Base-by-base conservation (phyloP, 2,797 vertebrate genomes). In the Pseudomugil gertrudae region DNA sequence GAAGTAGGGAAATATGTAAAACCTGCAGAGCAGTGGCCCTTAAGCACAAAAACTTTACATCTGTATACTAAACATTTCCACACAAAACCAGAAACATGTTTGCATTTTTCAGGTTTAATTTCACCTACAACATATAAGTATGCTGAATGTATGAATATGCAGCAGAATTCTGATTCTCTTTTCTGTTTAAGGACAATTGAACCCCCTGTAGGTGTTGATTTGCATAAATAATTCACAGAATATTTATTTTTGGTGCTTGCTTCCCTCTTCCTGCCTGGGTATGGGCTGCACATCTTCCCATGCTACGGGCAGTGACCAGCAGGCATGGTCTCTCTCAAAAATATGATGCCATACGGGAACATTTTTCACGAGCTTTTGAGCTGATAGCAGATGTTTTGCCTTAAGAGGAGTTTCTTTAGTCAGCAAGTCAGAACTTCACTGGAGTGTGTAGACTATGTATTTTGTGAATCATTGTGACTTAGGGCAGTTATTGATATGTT, bases 401-500 rank as follows among this genome's bases (percentile, higher is more conserved):
- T 61, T 43, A 6, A 45, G 33, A 65, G 50, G 23, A 50, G 30
- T 14, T 15, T 74, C 29, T 69, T 69, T 38, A 26, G 63, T 5
- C 19, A 23, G 14, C 55, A 9, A 62, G 54, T 36, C 5, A 29
- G 59, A 75, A 61, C 43, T 43, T 40, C 2, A 24, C 62, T 36
- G 40, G 32, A 24, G 63, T 69, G 59, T 51, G 32, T 52, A 40
- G 47, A 45, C 36, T 60, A 17, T 61, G 45, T 24, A 27, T 61
- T 33, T 65, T 65, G 8, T 67, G 57, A 45, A 32, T 77, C 47
- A 67, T 54, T 66, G 33, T 69, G 79, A 51, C 59, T 63, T 72
- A 48, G 63, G 75, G 38, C 54, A 66, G 27, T n/a, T 38, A 59
- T 78, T 36, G 76, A 72, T 80, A 54, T 57, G 68, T 60, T 75